Evolutionary conservation across 2,797 vertebrate genomes (phyloP).

Genomic region (Podargus strigoides): DNA sequence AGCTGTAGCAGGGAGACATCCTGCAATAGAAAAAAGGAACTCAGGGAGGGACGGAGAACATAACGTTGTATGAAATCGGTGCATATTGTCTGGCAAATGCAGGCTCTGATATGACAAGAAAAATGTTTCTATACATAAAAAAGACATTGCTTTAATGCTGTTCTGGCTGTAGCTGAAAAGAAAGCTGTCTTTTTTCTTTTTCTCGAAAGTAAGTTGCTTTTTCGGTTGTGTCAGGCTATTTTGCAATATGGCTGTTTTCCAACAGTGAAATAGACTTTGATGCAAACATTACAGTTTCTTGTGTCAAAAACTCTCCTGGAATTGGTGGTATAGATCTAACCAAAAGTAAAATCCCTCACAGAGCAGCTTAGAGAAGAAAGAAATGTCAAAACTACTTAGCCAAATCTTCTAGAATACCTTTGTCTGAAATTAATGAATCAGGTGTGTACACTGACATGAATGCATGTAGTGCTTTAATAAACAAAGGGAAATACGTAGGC

Average conservation of each 20-base stretch:
- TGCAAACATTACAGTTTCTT: conserved; percentile 9
- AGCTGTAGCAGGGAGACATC: background rate
- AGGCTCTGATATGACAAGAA: background rate
- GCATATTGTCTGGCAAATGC: background rate
- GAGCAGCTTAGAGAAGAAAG: background rate
- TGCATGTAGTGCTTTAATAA: background rate
- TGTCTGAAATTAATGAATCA: background rate
- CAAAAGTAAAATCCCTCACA: background rate
- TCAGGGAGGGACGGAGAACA: accelerated
- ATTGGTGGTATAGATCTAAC: background rate
- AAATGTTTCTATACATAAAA: background rate
- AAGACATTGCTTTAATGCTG: background rate
- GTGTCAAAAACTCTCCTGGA: background rate
- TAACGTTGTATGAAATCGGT: background rate
- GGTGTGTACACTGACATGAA: background rate
- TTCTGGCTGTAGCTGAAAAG: background rate
- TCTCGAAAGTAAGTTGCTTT: background rate
- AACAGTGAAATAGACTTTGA: background rate
- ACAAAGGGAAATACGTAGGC: background rate
- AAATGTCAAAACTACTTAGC: background rate
- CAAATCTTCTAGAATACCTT: background rate
- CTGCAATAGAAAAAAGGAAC: background rate
- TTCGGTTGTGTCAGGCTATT: background rate
- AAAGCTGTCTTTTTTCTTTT: background rate
- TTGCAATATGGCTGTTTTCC: conserved; percentile 8